Conservation (phyloP, 2,888 invertebrate genomes). For the Brassicogethes aeneus region DNA sequence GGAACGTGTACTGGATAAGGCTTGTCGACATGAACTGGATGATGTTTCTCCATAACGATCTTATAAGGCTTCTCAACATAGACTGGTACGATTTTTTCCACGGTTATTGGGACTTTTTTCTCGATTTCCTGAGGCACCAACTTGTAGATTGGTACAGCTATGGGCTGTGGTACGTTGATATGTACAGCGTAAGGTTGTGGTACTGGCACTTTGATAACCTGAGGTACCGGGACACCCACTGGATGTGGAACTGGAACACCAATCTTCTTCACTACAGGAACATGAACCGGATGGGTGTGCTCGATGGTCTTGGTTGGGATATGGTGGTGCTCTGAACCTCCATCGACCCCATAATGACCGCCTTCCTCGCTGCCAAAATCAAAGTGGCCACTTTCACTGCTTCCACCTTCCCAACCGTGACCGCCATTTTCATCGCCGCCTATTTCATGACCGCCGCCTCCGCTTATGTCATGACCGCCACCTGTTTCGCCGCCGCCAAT, state of each 20-base stretch:
- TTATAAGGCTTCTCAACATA: conserved; percentile 68
- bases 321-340: conserved; percentile 43
- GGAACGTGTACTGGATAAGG: conserved; percentile 68
- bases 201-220: conserved; percentile 60
- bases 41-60: conserved; percentile 65
- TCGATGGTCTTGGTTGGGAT: conserved; percentile 53
- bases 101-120: conserved; percentile 63
- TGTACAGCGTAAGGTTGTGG: conserved; percentile 70
- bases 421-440: conserved; percentile 27
- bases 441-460: conserved; percentile 34
- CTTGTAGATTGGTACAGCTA: conserved; percentile 65
- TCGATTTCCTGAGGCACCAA: conserved; percentile 63
- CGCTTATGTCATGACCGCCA: conserved; percentile 31
- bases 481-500: conserved; percentile 7
- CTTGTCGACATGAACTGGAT: conserved; percentile 54
- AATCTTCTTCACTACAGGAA: conserved; percentile 62
- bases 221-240: conserved; percentile 61
- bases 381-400: conserved; percentile 36
- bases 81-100: conserved; percentile 63
- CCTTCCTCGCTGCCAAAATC: conserved; percentile 42
- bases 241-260: conserved; percentile 68
- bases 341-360: conserved; percentile 30
- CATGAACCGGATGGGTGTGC: conserved; percentile 59
- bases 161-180: conserved; percentile 60
- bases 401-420: conserved; percentile 31